Base-by-base conservation (phyloP, 2,797 vertebrate genomes). In the Diglossa cyanea region DNA sequence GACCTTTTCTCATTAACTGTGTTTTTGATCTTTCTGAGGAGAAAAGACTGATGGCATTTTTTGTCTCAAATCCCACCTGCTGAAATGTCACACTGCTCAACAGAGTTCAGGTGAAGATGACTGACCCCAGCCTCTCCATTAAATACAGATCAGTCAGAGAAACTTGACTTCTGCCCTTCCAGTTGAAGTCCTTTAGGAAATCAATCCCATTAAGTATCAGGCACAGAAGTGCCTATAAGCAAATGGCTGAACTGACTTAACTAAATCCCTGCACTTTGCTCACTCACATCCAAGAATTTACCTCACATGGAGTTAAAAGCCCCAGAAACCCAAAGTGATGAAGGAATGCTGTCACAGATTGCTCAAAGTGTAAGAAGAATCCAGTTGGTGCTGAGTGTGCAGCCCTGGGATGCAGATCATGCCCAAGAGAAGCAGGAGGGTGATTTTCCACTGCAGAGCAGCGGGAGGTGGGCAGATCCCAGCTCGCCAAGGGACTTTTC, bases 261-360 rank as follows among this genome's bases (percentile, higher is more conserved):
- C 24, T 78, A 78, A 75, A 61, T 7, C 57, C 40, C 65, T 66
- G 35, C 25, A 33, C 72, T 88, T 79, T 80, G n/a, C 39, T 78
- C 60, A 20, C 39, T 42, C 16, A 42, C 26, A 55, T 42, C 57
- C 35, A 86, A 31, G 39, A 58, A 77, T 61, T 83, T 39, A 61
- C 9, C 61, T 88, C 33, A 86, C 7, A 2, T 1, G 17, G 26
- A 77, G 6, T 26, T 28, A 11, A 55, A 88, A 31, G 11, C 0
- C 15, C 13, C 28, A n/a, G 55, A 35, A 30, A 10, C 13, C 5
- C 31, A 19, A 51, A 45, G 2, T 6, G 35, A 47, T 17, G 18
- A 6, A 48, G 61, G 55, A 87, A 80, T 0, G 0, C 19, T n/a
- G n/a, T 1, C 0, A 1, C 0, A 25, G 45, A 66, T 35, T 7